These are phyloP conservation scores for Xestobium rufovillosum DNA, from an alignment of 2,888 invertebrate genomes.

Conservation along the genomic window DNA sequence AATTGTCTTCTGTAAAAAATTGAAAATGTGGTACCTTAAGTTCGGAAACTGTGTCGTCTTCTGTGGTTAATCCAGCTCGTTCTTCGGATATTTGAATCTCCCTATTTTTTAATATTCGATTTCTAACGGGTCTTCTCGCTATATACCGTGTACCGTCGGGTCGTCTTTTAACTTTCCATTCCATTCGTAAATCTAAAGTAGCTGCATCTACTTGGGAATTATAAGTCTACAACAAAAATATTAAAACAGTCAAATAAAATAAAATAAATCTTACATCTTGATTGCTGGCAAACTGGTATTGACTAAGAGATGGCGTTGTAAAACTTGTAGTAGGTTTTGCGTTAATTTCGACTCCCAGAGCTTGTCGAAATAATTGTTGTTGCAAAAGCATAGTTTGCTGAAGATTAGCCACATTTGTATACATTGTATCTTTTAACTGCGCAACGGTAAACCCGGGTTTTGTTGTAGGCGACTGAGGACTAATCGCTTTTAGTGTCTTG, in stretches of 20 bases:
- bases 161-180: constrained; percentile 70
- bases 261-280: constrained; percentile 37
- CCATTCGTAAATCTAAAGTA: constrained; percentile 46
- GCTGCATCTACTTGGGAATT: constrained; percentile 21
- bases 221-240: constrained; percentile 11
- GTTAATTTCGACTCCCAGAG: constrained; percentile 40
- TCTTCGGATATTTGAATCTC: constrained; percentile 60
- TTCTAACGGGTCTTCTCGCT: constrained; percentile 61
- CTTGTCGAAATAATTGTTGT: constrained; percentile 55
- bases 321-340: constrained; percentile 39
- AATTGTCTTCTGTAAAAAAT: constrained; percentile 5
- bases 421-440: constrained; percentile 55
- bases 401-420: constrained; percentile 60
- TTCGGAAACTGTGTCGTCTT: constrained; percentile 72
- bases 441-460: constrained; percentile 28
- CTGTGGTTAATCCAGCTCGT: constrained; percentile 56
- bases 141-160: constrained; percentile 72
- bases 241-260: constrained; percentile 1
- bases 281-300: constrained; percentile 53
- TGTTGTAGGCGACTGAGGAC: constrained; percentile 33
- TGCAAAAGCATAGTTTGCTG: constrained; percentile 62
- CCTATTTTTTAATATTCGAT: constrained; percentile 57
- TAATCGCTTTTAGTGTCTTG: constrained; percentile 31
- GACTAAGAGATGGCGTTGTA: constrained; percentile 51
- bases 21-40: constrained; percentile 49